A percentile compares a stretch with the other conserved stretches of the same genome.
Evolutionary conservation across 2,888 invertebrate genomes (phyloP).

Genomic region (Actias luna): DNA sequence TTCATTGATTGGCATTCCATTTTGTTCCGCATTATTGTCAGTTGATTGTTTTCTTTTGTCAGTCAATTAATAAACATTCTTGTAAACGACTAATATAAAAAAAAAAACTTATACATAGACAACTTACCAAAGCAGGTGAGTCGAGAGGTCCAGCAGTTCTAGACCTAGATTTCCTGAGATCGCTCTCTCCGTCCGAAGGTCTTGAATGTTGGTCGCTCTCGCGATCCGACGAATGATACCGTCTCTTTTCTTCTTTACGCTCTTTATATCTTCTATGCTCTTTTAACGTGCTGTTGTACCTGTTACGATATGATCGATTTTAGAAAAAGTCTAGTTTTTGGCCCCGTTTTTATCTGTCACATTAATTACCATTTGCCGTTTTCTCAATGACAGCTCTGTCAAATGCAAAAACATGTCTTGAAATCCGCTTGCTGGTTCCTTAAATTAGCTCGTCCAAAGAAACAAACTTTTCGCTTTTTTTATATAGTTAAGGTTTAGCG

Average conservation of each 20-base stretch:
- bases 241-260: constrained; percentile 70
- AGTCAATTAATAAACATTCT: not conserved
- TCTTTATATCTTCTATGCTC: constrained; percentile 57
- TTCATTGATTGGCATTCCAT: not conserved
- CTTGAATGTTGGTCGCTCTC: constrained; percentile 67
- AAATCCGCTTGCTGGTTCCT: too few relatives aligned
- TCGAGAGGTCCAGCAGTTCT: constrained; percentile 64
- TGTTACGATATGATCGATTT: too few relatives aligned
- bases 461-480: too few relatives aligned
- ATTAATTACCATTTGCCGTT: too few relatives aligned
- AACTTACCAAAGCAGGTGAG: constrained; percentile 72
- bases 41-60: not conserved
- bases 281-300: constrained; percentile 57
- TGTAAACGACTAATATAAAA: too few relatives aligned
- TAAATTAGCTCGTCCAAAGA: too few relatives aligned
- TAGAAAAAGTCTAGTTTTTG: too few relatives aligned
- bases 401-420: too few relatives aligned
- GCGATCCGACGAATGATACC: constrained; percentile 81
- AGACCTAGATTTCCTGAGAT: constrained; percentile 55
- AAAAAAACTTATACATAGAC: too few relatives aligned
- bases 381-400: too few relatives aligned
- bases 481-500: too few relatives aligned
- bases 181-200: constrained; percentile 64
- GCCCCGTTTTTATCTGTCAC: too few relatives aligned
- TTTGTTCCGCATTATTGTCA: constrained; percentile 5